Evolutionary conservation across 1,140 invertebrate genomes (phyloP).

Genomic region (Conopomorpha cramerella): DNA sequence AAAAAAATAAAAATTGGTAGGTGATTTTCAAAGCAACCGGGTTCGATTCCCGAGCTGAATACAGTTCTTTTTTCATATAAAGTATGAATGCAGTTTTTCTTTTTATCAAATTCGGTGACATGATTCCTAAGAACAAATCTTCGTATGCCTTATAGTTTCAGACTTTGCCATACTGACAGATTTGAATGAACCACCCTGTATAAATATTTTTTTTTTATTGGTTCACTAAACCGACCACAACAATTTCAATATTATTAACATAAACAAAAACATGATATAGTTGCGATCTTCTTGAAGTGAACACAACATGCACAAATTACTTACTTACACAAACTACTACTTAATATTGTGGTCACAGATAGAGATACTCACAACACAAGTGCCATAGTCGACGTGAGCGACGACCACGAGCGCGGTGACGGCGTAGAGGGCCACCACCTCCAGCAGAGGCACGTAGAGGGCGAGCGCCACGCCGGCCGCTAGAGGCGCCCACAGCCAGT

Average conservation of each 20-base stretch:
- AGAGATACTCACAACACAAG: conserved; percentile 73
- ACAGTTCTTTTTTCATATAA: too few relatives aligned
- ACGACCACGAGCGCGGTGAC: conserved; percentile 72
- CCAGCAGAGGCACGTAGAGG: conserved; percentile 65
- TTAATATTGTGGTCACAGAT: background rate
- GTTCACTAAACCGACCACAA: background rate
- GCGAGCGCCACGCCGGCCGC: conserved; percentile 54
- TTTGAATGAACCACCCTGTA: background rate
- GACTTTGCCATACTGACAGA: too few relatives aligned
- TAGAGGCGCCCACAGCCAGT: conserved; percentile 80
- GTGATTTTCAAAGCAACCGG: too few relatives aligned
- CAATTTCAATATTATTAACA: background rate
- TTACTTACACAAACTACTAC: conserved; percentile 2
- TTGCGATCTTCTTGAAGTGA: too few relatives aligned
- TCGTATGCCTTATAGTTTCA: too few relatives aligned
- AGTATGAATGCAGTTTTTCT: too few relatives aligned
- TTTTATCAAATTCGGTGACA: too few relatives aligned
- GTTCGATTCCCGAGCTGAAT: too few relatives aligned
- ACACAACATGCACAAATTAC: too few relatives aligned
- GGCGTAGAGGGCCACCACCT: conserved; percentile 73
- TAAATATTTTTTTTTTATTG: background rate
- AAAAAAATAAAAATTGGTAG: too few relatives aligned
- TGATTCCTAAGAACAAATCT: too few relatives aligned
- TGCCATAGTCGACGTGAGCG: conserved; percentile 90
- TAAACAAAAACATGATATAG: background rate